These are phyloP conservation scores for Sus cebifrons DNA, from an alignment of 2,797 vertebrate species.

Conservation along the genomic window DNA sequence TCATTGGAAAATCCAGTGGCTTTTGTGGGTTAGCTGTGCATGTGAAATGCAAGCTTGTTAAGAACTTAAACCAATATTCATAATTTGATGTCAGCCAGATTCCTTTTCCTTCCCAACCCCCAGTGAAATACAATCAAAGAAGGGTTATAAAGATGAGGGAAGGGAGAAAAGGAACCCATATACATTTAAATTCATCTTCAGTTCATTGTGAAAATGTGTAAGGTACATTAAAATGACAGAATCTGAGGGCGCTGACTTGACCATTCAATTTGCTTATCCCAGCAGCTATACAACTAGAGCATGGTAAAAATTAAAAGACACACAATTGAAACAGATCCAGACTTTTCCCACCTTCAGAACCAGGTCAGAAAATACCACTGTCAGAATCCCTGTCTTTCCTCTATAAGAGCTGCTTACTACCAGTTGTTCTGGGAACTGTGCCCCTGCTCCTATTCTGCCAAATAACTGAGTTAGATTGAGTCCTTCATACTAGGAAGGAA, in stretches of 20 bases:
- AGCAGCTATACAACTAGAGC: not conserved
- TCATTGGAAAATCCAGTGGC: constrained; percentile 63
- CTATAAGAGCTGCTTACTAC: not conserved
- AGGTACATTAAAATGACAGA: constrained; percentile 16
- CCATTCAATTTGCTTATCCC: not conserved
- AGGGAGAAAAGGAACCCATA: not conserved
- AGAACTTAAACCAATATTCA: constrained; percentile 64
- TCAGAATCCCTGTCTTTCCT: not conserved
- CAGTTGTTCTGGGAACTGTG: not conserved
- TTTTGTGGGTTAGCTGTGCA: constrained; percentile 29
- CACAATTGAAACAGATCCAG: not conserved
- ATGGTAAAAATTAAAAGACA: constrained; percentile 15
- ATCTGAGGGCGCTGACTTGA: not conserved
- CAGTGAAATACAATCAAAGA: not conserved
- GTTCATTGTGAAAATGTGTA: not conserved
- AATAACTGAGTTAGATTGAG: not conserved
- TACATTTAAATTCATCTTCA: not conserved
- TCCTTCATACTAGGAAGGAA: not conserved
- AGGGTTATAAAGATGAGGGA: constrained; percentile 8
- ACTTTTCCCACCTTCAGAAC: not conserved
- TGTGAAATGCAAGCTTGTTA: constrained; percentile 64
- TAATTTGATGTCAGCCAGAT: constrained; percentile 54
- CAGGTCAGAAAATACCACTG: not conserved
- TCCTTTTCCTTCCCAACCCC: not conserved
- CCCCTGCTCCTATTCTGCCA: not conserved